Evolutionary conservation across 2,888 invertebrate species (phyloP).

Genomic region (Cyclophora punctaria): DNA sequence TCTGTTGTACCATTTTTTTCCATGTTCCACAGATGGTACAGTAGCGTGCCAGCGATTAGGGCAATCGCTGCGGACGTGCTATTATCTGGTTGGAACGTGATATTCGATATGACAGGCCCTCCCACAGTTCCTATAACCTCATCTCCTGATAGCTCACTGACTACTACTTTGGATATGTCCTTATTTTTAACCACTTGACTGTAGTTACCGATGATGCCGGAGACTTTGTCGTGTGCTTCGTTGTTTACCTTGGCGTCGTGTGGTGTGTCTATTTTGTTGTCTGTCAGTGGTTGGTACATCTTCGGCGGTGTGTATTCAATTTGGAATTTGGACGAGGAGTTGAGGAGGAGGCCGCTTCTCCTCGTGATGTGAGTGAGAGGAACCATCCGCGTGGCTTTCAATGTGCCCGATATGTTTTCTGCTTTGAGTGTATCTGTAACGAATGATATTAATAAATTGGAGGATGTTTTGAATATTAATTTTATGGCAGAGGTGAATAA

Average conservation of each 20-base stretch:
- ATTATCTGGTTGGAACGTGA: conserved; percentile 63
- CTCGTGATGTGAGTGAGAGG: conserved; percentile 28
- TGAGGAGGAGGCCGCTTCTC: conserved; percentile 26
- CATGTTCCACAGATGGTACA: conserved; percentile 64
- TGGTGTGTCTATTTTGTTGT: conserved; percentile 51
- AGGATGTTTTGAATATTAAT: no score
- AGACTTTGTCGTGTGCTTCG: conserved; percentile 30
- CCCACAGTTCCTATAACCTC: conserved; percentile 51
- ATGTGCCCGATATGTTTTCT: conserved; percentile 42
- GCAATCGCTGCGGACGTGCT: conserved; percentile 63
- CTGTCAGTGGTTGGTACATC: conserved; percentile 37
- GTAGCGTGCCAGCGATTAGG: conserved; percentile 59
- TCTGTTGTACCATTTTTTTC: conserved; percentile 46
- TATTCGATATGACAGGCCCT: conserved; percentile 49
- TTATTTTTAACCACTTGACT: conserved; percentile 43
- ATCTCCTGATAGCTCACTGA: conserved; percentile 49
- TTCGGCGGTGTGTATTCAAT: conserved; percentile 47
- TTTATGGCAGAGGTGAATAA: no score
- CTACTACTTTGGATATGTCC: conserved; percentile 53
- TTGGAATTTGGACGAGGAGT: conserved; percentile 35
- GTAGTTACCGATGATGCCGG: conserved; percentile 36
- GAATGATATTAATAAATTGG: no score
- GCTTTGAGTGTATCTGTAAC: conserved; percentile 51
- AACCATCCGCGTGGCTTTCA: conserved; percentile 39
- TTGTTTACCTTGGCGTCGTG: conserved; percentile 28